Conservation (phyloP, 2,888 invertebrate species). For the Pycnomerus fuliginosus region DNA sequence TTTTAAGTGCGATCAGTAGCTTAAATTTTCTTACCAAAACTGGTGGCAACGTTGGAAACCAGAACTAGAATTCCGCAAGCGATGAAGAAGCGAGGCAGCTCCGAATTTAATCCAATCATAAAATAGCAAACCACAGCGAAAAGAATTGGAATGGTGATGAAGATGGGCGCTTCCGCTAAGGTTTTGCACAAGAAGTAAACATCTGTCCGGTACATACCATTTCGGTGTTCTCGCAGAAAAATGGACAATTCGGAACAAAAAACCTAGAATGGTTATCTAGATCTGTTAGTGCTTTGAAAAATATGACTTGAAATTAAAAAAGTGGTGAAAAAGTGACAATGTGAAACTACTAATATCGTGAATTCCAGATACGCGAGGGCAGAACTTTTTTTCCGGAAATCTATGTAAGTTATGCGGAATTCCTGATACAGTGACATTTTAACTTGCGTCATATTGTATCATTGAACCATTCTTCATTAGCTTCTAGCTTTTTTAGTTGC, state of each 20-base stretch:
- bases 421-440: too few species aligned
- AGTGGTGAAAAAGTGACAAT: too few species aligned
- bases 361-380: too few species aligned
- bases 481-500: too few species aligned
- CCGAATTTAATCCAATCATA: slow-evolving; percentile 80
- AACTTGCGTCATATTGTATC: too few species aligned
- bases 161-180: slow-evolving; percentile 84
- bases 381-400: too few species aligned
- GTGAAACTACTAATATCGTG: too few species aligned
- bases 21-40: slow-evolving; percentile 66
- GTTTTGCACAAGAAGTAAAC: slow-evolving; percentile 92
- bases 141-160: slow-evolving; percentile 77
- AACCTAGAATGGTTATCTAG: too few species aligned
- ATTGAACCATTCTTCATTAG: too few species aligned
- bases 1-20: background rate
- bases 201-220: slow-evolving; percentile 88
- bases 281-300: too few species aligned
- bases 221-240: slow-evolving; percentile 84
- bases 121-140: slow-evolving; percentile 85
- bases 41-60: slow-evolving; percentile 86
- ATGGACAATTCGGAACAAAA: slow-evolving; percentile 88
- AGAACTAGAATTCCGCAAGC: slow-evolving; percentile 73
- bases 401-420: too few species aligned
- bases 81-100: slow-evolving; percentile 68
- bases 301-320: too few species aligned